Evolutionary conservation across 2,113 vertebrate species (phyloP).

Genomic region (Dromas ardeola): DNA sequence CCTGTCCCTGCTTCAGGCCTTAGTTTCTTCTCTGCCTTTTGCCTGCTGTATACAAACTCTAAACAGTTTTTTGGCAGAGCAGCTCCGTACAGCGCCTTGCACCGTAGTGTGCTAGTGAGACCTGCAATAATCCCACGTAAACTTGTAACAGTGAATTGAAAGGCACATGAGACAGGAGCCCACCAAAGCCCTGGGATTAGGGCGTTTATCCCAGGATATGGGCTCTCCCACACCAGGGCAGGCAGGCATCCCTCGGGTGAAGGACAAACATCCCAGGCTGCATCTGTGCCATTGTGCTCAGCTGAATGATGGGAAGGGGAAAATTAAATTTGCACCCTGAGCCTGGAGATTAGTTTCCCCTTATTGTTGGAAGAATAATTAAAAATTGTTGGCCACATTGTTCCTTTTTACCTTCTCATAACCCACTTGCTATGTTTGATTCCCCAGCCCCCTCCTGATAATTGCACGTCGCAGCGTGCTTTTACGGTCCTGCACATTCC

Average conservation of each 20-base stretch:
- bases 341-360: not conserved
- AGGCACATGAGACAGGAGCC: not conserved
- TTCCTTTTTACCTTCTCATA: not conserved
- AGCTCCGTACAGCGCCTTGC: not conserved
- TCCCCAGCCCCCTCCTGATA: not conserved
- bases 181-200: not conserved
- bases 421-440: not conserved
- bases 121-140: not conserved
- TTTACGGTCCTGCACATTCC: not conserved
- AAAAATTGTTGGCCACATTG: not conserved
- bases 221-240: not conserved
- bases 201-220: not conserved
- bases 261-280: not conserved
- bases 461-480: not conserved
- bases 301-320: conserved; percentile 7
- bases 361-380: conserved; percentile 24
- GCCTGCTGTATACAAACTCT: not conserved
- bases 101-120: not conserved
- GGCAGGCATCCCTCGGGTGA: not conserved
- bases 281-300: not conserved
- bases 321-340: conserved; percentile 4
- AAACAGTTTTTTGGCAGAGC: not conserved
- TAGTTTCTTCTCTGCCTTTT: not conserved
- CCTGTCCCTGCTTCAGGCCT: not conserved
- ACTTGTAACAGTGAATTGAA: not conserved